Conservation (phyloP, 92 coral and sea anemone species). For the Epizoanthus ramosus region DNA sequence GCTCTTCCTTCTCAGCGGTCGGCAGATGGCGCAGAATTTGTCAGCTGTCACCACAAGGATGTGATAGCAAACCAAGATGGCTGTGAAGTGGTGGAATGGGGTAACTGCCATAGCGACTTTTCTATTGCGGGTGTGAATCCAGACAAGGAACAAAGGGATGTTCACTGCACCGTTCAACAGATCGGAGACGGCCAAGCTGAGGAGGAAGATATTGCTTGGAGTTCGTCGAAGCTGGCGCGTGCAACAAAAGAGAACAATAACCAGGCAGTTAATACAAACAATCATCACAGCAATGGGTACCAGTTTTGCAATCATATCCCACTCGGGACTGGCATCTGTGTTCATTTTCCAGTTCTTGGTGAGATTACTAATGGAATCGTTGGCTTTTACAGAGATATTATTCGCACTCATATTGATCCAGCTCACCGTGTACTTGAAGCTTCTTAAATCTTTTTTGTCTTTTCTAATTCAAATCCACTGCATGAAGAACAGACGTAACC, state of each 20-base stretch:
- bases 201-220: conserved; percentile 50
- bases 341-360: too few species aligned
- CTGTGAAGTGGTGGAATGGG: conserved; percentile 42
- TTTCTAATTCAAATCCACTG: too few species aligned
- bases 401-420: too few species aligned
- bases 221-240: conserved; percentile 41
- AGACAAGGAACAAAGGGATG: conserved; percentile 51
- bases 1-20: conserved; percentile 43
- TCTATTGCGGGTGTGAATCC: neutral
- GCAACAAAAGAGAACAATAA: conserved; percentile 41
- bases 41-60: conserved; percentile 50
- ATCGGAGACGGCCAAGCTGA: conserved; percentile 59
- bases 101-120: conserved; percentile 32
- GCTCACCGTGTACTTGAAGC: too few species aligned
- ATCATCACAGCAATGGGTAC: conserved; percentile 40
- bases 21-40: conserved; percentile 37
- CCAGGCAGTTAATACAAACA: conserved; percentile 42
- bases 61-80: conserved; percentile 46
- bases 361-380: too few species aligned
- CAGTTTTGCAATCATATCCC: conserved; percentile 35
- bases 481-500: too few species aligned
- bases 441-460: too few species aligned
- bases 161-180: conserved; percentile 56
- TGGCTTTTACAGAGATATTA: too few species aligned
- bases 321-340: neutral